These are phyloP conservation scores for Balaenoptera acutorostrata DNA, from an alignment of 2,113 vertebrate genomes.

Conservation along the genomic window DNA sequence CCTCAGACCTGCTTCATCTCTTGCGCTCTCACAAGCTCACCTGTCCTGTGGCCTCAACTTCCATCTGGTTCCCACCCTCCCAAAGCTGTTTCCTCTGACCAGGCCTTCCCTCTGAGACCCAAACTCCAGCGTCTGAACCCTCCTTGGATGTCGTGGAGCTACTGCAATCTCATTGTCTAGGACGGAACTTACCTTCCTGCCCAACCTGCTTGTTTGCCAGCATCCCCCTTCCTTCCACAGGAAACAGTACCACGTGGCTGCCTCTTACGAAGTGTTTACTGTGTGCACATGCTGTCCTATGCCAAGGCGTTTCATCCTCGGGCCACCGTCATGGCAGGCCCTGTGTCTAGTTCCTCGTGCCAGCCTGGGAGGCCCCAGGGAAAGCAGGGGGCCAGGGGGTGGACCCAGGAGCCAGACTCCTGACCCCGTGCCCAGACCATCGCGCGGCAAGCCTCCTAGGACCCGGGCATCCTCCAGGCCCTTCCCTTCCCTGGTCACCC, in stretches of 20 bases:
- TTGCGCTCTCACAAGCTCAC: neutral
- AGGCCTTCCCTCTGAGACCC: neutral
- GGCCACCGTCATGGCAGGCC: neutral
- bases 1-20: accelerated
- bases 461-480: neutral
- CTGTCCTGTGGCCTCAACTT: neutral
- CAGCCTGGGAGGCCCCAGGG: neutral
- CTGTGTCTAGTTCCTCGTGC: neutral
- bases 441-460: neutral
- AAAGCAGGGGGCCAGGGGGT: accelerated
- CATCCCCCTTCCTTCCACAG: neutral
- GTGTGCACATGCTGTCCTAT: neutral
- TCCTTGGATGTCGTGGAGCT: neutral
- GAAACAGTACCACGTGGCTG: accelerated
- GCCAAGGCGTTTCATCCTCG: neutral
- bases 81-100: neutral
- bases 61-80: neutral
- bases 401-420: neutral
- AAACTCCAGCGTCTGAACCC: neutral
- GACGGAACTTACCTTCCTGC: neutral
- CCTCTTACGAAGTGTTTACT: neutral
- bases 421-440: accelerated
- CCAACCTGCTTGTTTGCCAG: neutral
- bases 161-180: neutral
- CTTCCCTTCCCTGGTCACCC: neutral